Evolutionary conservation across 92 coral and sea anemone genomes (phyloP), one percentile per base, ranked within the genome.

Genomic region (Parazoanthus atlanticus): DNA sequence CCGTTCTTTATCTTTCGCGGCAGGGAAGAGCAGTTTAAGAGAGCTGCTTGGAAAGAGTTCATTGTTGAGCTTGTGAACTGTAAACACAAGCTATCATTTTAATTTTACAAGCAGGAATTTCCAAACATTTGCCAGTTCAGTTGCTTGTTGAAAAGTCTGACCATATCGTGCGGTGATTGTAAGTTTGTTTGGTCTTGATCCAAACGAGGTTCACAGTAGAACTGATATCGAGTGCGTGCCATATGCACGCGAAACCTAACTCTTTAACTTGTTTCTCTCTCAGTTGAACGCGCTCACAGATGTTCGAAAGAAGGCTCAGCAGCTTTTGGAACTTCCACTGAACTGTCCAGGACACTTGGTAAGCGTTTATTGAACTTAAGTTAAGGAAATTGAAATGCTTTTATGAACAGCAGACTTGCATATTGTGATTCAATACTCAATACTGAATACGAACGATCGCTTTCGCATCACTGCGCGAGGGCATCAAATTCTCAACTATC

Each of bases 281-380:
- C 95, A 95, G 98, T 95, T 91, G 88, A 95, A 90, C 80, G 72
- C 96, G 87, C 92, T 93, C 70, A 92, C 93, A 76, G 96, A 93
- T 89, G 94, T 95, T 43, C 92, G 92, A 86, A 87, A 80, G 76
- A 94, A 95, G 82, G 91, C 91, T 85, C 87, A 90, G 34, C 89
- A 88, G 92, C 94, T 95, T 58, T 92, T 92, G 74, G 96, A 95
- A 86, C 93, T 95, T 84, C 99, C 99, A 25, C 92, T 90, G 87
- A 92, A 90, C 90, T 97, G 99, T 75, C 99, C 99, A 23, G 98
- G 96, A 38, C 98, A 97, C 89, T 93, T 97, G 98, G 99, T 97
- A 90, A 93, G 99, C 78, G 81, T 65, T 54, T 49, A 80, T 86
- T 74, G 72, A 52, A 47, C 80, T 80, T 47, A 74, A 66, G 80